Evolutionary conservation across 2,113 vertebrate species (phyloP), one percentile per base, ranked within the genome.

Genomic region (Mus spicilegus): DNA sequence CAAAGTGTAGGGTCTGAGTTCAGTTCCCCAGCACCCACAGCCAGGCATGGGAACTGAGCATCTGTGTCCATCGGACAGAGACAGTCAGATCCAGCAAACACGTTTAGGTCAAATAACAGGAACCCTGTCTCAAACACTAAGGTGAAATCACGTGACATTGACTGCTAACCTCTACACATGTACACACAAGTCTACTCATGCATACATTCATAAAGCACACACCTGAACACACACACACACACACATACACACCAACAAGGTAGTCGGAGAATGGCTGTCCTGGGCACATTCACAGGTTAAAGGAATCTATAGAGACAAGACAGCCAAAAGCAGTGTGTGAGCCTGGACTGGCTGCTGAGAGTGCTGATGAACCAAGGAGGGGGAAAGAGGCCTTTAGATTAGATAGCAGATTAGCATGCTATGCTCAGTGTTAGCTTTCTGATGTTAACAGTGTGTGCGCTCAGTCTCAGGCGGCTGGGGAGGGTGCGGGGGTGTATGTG

Each of bases 291-390:
- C 22, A 3, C 11, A 54, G 46, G 33, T 7, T 14, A 70, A 87
- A 54, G 65, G 33, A 87, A 54, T 70, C 19, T 69, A 49, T 70
- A 70, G 30, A 69, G 30, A 51, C 65, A 36, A 24, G 42, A 51
- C 42, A 51, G 19, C 42, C 30, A 36, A 36, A 36, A 69, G 85
- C 85, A 49, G 13, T 33, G 26, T 16, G 82, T 65, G 61, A 69
- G 61, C 42, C 84, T 33, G 63, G 28, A 36, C 42, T 67, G 58
- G 61, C 39, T 46, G n/a, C 82, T 65, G 28, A 84, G 3, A 17
- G 56, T 8, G 1, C 0, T 1, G 2, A 33, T 33, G 84, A 69
- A 22, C 17, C 2, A 28, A 19, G 17, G 58, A 19, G 58, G 17
- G 58, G 58, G 17, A 58, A 5, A 5, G 58, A 28, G 19, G 11